These are phyloP conservation scores for Epirrita christyi DNA, from an alignment of 2,888 invertebrate genomes.

Conservation along the genomic window DNA sequence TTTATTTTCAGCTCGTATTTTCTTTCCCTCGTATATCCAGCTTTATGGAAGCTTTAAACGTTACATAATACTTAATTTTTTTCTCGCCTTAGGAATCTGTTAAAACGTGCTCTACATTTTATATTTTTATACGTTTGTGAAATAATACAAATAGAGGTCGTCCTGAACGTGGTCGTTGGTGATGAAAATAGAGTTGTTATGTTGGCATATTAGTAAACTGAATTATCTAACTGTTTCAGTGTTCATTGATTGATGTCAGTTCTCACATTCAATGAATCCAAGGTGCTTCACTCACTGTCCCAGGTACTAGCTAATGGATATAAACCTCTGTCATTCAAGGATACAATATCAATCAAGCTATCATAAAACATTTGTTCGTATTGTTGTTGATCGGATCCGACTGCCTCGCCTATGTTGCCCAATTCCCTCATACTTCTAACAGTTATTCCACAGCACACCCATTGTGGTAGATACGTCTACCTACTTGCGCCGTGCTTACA, in stretches of 20 bases:
- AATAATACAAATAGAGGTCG: conserved; percentile 35
- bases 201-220: conserved; percentile 10
- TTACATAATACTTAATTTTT: conserved; percentile 67
- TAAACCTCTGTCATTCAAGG: conserved; percentile 59
- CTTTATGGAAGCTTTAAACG: conserved; percentile 69
- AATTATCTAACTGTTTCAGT: conserved; percentile 8
- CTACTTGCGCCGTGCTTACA: conserved; percentile 19
- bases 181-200: conserved; percentile 28
- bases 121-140: conserved; percentile 34
- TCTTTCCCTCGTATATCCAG: conserved; percentile 64
- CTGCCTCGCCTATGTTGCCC: conserved; percentile 33
- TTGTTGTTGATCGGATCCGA: conserved; percentile 19
- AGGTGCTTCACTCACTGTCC: conserved; percentile 1
- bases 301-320: conserved; percentile 24
- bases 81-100: conserved; percentile 54
- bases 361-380: conserved; percentile 26
- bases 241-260: conserved; percentile 10
- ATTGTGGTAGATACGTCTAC: conserved; percentile 12
- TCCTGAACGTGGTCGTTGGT: no score
- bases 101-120: conserved; percentile 45
- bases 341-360: conserved; percentile 50
- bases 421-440: conserved; percentile 32
- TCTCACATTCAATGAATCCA: conserved; percentile 9
- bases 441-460: conserved; percentile 23
- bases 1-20: conserved; percentile 68